Percentiles rank a stretch among this genome's conserved stretches.
These are phyloP conservation scores for Eulithis testata DNA, from an alignment of 2,888 invertebrate species.

Conservation along the genomic window DNA sequence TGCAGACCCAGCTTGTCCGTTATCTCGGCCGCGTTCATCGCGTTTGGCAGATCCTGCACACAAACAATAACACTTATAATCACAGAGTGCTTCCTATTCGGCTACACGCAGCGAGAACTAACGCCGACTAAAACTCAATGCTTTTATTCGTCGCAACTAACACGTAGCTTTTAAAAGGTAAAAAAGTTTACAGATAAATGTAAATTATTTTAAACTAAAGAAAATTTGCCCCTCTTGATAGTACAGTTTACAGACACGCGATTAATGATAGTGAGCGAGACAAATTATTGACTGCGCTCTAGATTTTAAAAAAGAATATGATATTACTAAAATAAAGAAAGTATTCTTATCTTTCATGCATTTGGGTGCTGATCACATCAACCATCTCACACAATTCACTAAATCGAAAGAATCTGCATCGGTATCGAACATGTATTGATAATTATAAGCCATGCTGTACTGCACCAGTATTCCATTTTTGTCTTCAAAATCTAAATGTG, in stretches of 20 bases:
- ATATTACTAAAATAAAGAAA: neutral
- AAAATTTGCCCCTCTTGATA: too few species aligned
- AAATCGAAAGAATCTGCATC: neutral
- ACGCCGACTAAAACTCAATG: neutral
- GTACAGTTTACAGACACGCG: too few species aligned
- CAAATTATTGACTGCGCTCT: too few species aligned
- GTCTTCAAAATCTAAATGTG: too few species aligned
- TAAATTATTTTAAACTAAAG: too few species aligned
- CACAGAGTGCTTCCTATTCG: neutral
- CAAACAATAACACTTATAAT: constrained; percentile 12
- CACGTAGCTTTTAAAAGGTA: too few species aligned
- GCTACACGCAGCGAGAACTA: too few species aligned
- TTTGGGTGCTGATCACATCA: neutral
- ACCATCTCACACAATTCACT: neutral
- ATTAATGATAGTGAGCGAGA: too few species aligned
- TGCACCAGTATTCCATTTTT: neutral
- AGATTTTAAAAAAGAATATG: too few species aligned
- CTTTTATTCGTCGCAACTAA: too few species aligned
- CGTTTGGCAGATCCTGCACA: constrained; percentile 97
- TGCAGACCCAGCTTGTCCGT: constrained; percentile 99
- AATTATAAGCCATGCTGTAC: neutral
- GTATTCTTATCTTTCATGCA: neutral
- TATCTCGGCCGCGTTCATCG: constrained; percentile 99
- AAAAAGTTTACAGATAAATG: too few species aligned
- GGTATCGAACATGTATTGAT: neutral